Base-by-base conservation (phyloP, 2,888 invertebrate genomes). In the Carcina quercana region DNA sequence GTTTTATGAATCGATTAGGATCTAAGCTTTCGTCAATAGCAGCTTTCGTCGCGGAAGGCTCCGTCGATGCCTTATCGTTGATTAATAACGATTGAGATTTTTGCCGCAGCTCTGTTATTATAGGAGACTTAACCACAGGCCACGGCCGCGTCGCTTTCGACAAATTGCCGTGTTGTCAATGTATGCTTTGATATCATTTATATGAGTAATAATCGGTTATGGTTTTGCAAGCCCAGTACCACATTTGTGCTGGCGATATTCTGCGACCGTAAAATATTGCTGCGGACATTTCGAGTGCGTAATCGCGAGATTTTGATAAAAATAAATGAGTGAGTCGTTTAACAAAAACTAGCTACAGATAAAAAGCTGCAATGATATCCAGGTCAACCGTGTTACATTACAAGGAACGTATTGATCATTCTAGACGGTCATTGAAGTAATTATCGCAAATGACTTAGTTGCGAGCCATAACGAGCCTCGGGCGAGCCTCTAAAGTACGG, bases 21-120 rank as follows among this genome's bases (percentile, higher is more conserved):
- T 83, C 83, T 82, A 80, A 82, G 82, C 83, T 83, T 83, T 83
- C 79, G 74, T 83, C 83, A 80, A 82, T 83, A 72, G 70, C 72
- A 70, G 76, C 74, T 74, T 74, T 76, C 75, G 68, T 71, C 72
- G 71, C 63, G 56, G 62, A 59, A 56, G 52, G 58, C 63, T 62
- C 65, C 50, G 43, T 47, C 55, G 76, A 80, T 80, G 54, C 49
- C 65, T 75, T 82, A 80, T 80, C 79, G 59, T 60, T 82, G 80
- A 83, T 80, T 74, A 72, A 83, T 82, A 63, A 69, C 75, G 65
- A 78, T 79, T 73, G 78, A 79, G 80, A 76, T 79, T 82, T 80
- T 76, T 53, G 65, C 70, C 50, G 53, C 62, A 58, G 60, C 64
- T 66, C 56, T 82, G 66, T 80, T 74, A 83, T 83, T 82, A 83